Conservation (phyloP, 2,797 vertebrate species). For the Poecilia picta region DNA sequence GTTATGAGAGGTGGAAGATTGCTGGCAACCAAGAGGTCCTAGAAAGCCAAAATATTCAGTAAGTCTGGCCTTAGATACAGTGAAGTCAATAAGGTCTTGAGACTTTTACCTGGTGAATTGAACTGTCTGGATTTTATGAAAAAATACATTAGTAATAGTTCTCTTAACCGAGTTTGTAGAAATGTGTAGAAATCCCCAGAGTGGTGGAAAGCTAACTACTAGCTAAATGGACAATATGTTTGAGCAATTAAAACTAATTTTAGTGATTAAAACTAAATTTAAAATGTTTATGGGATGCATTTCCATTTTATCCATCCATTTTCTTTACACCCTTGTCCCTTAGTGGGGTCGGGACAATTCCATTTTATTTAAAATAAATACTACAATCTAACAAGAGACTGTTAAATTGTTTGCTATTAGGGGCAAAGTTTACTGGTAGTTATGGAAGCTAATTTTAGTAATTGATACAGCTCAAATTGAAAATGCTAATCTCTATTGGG, state of each 20-base stretch:
- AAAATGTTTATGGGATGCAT: not conserved
- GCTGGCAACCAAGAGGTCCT: slow-evolving; percentile 55
- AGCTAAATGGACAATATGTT: not conserved
- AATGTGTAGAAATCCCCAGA: not conserved
- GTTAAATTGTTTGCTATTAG: not conserved
- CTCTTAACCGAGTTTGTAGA: not conserved
- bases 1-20: slow-evolving; percentile 75
- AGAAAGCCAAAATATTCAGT: slow-evolving; percentile 59
- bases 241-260: not conserved
- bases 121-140: not conserved
- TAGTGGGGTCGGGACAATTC: no score
- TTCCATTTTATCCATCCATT: not conserved
- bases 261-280: not conserved
- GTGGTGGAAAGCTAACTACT: not conserved
- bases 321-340: no score
- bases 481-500: not conserved
- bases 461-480: not conserved
- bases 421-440: not conserved
- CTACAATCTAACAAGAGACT: not conserved
- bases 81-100: slow-evolving; percentile 40
- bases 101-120: not conserved
- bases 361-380: not conserved
- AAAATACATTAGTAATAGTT: not conserved
- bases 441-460: no score
- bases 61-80: slow-evolving; percentile 50